Evolutionary conservation across 2,113 vertebrate genomes (phyloP).

Genomic region (Physeter macrocephalus): DNA sequence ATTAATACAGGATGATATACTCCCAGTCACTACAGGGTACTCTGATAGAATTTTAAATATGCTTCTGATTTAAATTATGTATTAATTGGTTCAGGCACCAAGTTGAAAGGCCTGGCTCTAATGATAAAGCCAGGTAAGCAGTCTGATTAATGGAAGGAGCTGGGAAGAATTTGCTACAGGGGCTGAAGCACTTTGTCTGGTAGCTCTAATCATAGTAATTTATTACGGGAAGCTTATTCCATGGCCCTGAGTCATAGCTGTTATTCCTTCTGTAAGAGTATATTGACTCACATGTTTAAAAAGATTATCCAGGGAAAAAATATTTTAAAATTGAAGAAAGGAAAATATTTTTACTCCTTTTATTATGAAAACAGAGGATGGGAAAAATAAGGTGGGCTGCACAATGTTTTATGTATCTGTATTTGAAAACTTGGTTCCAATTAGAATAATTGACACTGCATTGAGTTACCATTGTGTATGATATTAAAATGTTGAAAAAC

Average conservation of each 20-base stretch:
- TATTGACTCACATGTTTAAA: conserved; percentile 66
- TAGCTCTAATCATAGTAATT: conserved; percentile 71
- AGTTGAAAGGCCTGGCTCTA: conserved; percentile 54
- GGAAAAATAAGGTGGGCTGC: background rate
- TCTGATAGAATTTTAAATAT: background rate
- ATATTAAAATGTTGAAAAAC: background rate
- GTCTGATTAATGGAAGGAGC: conserved; percentile 74
- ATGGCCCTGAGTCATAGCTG: conserved; percentile 51
- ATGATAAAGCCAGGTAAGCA: conserved; percentile 71
- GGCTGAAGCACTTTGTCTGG: conserved; percentile 57
- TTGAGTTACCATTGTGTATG: background rate
- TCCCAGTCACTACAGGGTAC: background rate
- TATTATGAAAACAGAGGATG: conserved; percentile 7
- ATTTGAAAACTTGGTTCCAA: background rate
- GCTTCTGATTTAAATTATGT: conserved; percentile 3
- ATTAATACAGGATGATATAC: background rate
- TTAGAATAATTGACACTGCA: background rate
- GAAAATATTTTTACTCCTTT: background rate
- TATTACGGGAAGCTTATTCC: conserved; percentile 59
- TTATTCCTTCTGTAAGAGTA: conserved; percentile 46
- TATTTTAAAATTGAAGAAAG: conserved; percentile 26
- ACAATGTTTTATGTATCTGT: background rate
- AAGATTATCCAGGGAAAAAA: conserved; percentile 46
- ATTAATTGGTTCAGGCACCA: conserved; percentile 67
- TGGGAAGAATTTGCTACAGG: conserved; percentile 59